Evolutionary conservation across 2,888 invertebrate genomes (phyloP).

Genomic region (Amorpha juglandis): DNA sequence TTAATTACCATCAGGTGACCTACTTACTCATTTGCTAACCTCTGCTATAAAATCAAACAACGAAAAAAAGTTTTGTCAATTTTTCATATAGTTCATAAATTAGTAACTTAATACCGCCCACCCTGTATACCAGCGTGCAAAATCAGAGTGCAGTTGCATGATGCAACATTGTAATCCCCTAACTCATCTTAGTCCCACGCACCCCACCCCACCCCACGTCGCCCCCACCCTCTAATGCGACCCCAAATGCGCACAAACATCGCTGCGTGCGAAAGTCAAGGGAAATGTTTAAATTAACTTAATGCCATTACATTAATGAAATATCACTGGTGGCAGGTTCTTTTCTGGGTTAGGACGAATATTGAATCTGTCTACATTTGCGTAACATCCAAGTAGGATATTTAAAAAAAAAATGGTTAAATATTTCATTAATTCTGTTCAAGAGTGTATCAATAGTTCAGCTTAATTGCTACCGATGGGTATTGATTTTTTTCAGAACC

Average conservation of each 20-base stretch:
- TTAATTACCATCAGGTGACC: too few relatives aligned
- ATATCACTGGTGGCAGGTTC: conserved; percentile 17
- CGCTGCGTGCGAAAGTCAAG: conserved; percentile 81
- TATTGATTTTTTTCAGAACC: too few relatives aligned
- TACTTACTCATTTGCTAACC: too few relatives aligned
- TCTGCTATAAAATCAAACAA: too few relatives aligned
- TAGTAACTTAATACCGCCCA: background rate
- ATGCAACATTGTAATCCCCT: conserved; percentile 80
- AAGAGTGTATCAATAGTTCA: too few relatives aligned
- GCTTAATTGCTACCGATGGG: too few relatives aligned
- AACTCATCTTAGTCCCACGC: conserved; percentile 74
- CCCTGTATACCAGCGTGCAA: conserved; percentile 52
- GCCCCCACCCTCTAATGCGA: conserved; percentile 69
- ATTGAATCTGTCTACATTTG: background rate
- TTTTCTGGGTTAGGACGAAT: background rate
- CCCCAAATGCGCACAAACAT: conserved; percentile 73
- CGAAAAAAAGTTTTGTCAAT: too few relatives aligned
- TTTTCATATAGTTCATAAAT: too few relatives aligned
- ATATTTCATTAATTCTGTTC: too few relatives aligned
- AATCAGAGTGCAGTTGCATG: conserved; percentile 84
- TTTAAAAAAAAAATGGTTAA: too few relatives aligned
- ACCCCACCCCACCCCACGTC: conserved; percentile 44
- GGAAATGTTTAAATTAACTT: conserved; percentile 58
- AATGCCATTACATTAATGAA: conserved; percentile 47
- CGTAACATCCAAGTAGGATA: background rate